Base-by-base conservation (phyloP, 2,797 vertebrate genomes). In the Coracias cyanogaster region DNA sequence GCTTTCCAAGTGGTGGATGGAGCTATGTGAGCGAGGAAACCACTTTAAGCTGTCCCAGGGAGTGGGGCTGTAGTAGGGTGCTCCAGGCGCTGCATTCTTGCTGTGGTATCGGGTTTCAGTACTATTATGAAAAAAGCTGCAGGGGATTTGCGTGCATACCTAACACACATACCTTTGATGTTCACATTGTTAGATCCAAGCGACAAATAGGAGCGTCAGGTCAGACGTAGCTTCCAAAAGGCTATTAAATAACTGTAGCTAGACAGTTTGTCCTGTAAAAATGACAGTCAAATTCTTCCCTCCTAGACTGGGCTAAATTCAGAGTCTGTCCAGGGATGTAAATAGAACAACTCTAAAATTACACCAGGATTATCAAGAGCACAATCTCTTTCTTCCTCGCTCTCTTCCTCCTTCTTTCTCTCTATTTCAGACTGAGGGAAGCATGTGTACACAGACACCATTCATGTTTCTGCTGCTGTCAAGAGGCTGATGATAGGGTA, bases 81-180 rank as follows among this genome's bases (percentile, higher is more conserved):
- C 96, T 96, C 58, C 80, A 79, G 97, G 97, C 86, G 0, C 77
- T 41, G 74, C 95, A 94, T 98, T 97, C 97, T 97, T 97, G 81
- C 82, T 96, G 87, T 72, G 65, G 92, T 86, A n/a, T 98, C 74
- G 4, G 64, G 78, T 98, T 98, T 97, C 97, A 94, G 85, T 81
- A 71, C 83, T 85, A 69, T 96, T 95, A 91, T 60, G 94, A 93
- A 96, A 93, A 97, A 95, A 95, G 76, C 93, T 94, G 61, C 70
- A 66, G 86, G 82, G 91, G 93, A 83, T 97, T 96, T 97, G 85
- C 6, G 2, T 92, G 80, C 96, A 96, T 94, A 96, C 96, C 94
- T 91, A 84, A 86, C 86, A 76, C 54, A 77, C 94, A 93, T 57
- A 96, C 85, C 70, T 98, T 97, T 96, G 90, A 93, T 91, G 91